Conservation (phyloP, 2,888 invertebrate species). For the Tachina grossa region DNA sequence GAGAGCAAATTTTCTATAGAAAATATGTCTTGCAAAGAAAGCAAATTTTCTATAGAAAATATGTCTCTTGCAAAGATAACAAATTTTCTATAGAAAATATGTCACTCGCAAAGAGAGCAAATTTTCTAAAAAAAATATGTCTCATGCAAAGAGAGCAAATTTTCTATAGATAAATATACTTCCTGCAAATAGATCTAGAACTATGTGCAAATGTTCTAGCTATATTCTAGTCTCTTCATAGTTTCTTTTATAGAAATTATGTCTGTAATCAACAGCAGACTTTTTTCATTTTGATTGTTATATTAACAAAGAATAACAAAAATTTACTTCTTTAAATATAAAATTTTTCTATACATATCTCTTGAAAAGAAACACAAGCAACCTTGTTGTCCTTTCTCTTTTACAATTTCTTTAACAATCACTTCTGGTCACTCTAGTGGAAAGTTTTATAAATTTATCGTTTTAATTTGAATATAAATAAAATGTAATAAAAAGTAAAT, state of each 20-base stretch:
- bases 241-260: not conserved
- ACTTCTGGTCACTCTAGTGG: not conserved
- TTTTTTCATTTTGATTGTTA: not conserved
- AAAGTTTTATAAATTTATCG: not conserved
- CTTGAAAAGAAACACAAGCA: not conserved
- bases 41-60: too few species aligned
- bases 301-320: not conserved
- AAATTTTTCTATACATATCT: too few species aligned
- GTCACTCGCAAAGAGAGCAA: too few species aligned
- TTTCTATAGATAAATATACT: not conserved
- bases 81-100: too few species aligned
- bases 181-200: not conserved
- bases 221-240: too few species aligned
- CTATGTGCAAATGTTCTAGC: too few species aligned
- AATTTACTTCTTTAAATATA: not conserved
- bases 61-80: too few species aligned
- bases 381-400: constrained; percentile 8
- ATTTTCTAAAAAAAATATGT: too few species aligned
- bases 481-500: not conserved
- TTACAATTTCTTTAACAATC: not conserved
- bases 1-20: too few species aligned
- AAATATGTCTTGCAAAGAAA: too few species aligned
- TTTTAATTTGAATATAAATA: constrained; percentile 31
- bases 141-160: too few species aligned
- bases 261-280: too few species aligned